Conservation (phyloP, 2,888 invertebrate species). For the Archips xylosteana region DNA sequence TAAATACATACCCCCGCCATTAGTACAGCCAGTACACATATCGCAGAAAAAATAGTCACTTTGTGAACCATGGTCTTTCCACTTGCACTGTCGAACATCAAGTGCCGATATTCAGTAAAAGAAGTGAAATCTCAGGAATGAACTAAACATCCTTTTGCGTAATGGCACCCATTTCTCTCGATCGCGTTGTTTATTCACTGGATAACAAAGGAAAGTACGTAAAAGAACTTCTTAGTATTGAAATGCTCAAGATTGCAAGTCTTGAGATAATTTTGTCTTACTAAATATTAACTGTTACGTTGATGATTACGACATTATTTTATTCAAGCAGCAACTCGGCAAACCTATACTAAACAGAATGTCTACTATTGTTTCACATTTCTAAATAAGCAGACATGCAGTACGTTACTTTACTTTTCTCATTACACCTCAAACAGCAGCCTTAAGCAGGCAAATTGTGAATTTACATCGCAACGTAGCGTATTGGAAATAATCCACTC, state of each 20-base stretch:
- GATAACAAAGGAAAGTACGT: conserved; percentile 34
- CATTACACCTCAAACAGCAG: not conserved
- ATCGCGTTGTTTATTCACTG: conserved; percentile 47
- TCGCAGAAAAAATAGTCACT: conserved; percentile 48
- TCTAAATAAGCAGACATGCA: not conserved
- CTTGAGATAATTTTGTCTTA: not conserved
- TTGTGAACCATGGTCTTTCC: conserved; percentile 57
- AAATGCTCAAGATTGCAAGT: not conserved
- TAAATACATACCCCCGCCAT: conserved; percentile 48
- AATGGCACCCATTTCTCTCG: conserved; percentile 50
- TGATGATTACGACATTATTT: not conserved
- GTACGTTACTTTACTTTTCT: not conserved
- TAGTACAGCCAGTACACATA: conserved; percentile 48
- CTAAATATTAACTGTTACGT: not conserved
- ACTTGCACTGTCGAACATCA: conserved; percentile 48
- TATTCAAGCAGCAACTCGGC: not conserved
- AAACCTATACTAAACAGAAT: not conserved
- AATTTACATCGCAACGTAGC: not conserved
- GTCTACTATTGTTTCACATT: not conserved
- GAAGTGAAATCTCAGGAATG: conserved; percentile 59
- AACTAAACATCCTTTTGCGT: conserved; percentile 64
- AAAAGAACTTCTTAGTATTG: conserved; percentile 18
- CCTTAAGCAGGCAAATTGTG: not conserved
- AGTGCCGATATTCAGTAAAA: conserved; percentile 49
- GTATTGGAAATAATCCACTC: not conserved